Conservation (phyloP, 2,113 vertebrate species). For the Vidua macroura region DNA sequence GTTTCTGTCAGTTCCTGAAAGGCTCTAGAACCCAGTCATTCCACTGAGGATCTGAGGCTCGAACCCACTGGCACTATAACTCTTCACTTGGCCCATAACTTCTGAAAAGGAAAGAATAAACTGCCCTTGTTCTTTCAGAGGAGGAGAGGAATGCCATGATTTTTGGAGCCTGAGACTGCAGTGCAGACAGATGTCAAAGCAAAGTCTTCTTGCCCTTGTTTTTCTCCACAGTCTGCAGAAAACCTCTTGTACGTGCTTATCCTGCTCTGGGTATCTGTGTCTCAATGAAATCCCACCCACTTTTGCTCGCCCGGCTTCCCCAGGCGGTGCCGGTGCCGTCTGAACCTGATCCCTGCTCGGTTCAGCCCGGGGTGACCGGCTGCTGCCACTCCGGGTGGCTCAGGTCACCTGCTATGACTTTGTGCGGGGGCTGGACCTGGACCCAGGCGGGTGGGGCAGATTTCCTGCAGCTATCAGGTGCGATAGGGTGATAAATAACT, state of each 20-base stretch:
- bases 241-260: not conserved
- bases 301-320: not conserved
- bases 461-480: not conserved
- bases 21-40: not conserved
- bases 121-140: not conserved
- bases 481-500: not conserved
- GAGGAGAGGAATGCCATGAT: not conserved
- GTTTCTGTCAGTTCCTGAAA: not conserved
- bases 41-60: not conserved
- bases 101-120: not conserved
- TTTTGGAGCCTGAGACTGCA: not conserved
- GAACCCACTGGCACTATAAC: not conserved
- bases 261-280: not conserved
- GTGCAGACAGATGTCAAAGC: not conserved
- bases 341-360: not conserved
- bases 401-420: not conserved
- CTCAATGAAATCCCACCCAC: not conserved
- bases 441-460: not conserved
- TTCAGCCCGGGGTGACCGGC: not conserved
- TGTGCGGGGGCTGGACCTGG: not conserved
- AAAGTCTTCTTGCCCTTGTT: slow-evolving; percentile 19
- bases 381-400: accelerated
- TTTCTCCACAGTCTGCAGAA: not conserved
- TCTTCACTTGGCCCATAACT: not conserved
- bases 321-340: not conserved